Percentiles rank a stretch among this genome's conserved stretches.
phyloP scores from a whole-genome alignment of 1,140 invertebrate genomes.

The Mercenaria mercenaria region DNA sequence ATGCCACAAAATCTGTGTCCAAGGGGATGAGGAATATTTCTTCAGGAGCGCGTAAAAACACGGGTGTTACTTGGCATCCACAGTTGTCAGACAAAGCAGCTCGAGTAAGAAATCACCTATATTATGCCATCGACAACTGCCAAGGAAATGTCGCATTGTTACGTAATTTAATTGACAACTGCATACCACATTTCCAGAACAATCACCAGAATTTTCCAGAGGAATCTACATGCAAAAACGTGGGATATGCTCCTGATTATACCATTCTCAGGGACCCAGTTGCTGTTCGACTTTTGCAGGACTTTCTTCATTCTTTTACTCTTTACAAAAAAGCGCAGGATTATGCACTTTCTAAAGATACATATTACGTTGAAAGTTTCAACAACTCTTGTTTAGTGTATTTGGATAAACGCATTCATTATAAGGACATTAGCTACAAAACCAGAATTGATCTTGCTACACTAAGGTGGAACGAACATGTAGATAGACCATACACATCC shows the following conservation, averaged over 20 bases:
- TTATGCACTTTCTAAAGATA: neutral
- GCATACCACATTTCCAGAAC: neutral
- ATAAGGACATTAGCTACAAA: too few relatives aligned
- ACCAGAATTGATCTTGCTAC: too few relatives aligned
- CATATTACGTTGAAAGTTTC: too few relatives aligned
- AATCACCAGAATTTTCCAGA: neutral
- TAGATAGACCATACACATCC: too few relatives aligned
- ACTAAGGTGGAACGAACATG: too few relatives aligned
- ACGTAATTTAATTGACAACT: conserved; percentile 8
- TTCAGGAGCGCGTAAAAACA: neutral
- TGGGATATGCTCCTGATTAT: neutral
- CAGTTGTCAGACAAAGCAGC: neutral
- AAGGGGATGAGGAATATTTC: neutral
- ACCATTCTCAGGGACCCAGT: too few relatives aligned
- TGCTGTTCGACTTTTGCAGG: too few relatives aligned
- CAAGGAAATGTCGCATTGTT: neutral
- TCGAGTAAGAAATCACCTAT: neutral
- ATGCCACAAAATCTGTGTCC: conserved; percentile 8
- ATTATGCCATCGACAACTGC: conserved; percentile 7
- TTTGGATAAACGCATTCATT: too few relatives aligned
- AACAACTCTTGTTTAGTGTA: conserved; percentile 15
- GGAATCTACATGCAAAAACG: neutral
- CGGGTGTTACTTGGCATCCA: neutral
- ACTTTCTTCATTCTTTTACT: too few relatives aligned
- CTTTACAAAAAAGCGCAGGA: neutral